phyloP scores from a whole-genome alignment of 2,888 invertebrate species.

The Tiliacea aurago region DNA sequence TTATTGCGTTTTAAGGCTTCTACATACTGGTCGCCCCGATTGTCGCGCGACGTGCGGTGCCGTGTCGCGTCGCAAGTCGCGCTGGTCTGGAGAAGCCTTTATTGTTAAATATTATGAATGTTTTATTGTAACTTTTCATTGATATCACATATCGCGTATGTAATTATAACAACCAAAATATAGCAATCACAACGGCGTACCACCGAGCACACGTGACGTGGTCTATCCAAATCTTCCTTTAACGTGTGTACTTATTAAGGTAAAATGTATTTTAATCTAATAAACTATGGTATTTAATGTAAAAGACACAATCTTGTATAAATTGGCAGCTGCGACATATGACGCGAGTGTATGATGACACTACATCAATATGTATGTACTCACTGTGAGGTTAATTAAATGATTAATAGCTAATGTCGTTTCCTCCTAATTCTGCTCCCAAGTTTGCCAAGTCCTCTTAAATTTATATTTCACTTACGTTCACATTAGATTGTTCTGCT shows the following conservation, averaged over 20 bases:
- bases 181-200: slow-evolving; percentile 12
- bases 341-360: slow-evolving; percentile 45
- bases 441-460: slow-evolving; percentile 32
- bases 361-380: slow-evolving; percentile 56
- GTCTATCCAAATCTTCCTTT: slow-evolving; percentile 57
- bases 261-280: slow-evolving; percentile 61
- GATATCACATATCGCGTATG: slow-evolving; percentile 7
- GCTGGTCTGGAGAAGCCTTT: no score
- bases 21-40: no score
- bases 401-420: slow-evolving; percentile 53
- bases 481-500: slow-evolving; percentile 44
- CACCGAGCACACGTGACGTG: slow-evolving; percentile 36
- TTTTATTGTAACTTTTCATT: slow-evolving; percentile 14
- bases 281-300: slow-evolving; percentile 57
- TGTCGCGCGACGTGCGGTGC: no score
- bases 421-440: slow-evolving; percentile 36
- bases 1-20: slow-evolving; percentile 5
- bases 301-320: slow-evolving; percentile 61
- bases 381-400: slow-evolving; percentile 59
- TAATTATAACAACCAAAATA: slow-evolving; percentile 14
- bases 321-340: slow-evolving; percentile 54
- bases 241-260: slow-evolving; percentile 57
- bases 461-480: slow-evolving; percentile 40
- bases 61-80: no score
- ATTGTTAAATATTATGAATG: slow-evolving; percentile 20